Conservation (phyloP, 2,797 vertebrate species). For the Channa striata region DNA sequence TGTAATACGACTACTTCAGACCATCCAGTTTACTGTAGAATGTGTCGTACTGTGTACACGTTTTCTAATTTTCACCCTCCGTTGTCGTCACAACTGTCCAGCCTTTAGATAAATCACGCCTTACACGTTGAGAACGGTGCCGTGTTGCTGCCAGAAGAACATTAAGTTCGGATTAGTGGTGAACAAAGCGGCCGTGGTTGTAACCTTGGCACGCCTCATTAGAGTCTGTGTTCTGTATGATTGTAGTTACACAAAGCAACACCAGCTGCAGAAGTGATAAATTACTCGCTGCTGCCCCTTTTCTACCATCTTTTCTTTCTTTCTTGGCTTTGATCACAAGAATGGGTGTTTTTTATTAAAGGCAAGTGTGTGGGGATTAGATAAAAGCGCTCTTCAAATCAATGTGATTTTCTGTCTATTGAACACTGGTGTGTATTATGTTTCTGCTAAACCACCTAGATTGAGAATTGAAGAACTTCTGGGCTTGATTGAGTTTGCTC, state of each 20-base stretch:
- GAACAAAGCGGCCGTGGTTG: conserved; percentile 21
- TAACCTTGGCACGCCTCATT: conserved; percentile 36
- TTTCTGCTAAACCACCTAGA: not conserved
- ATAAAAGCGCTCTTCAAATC: conserved; percentile 10
- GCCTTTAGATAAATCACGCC: conserved; percentile 21
- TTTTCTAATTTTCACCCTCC: conserved; percentile 14
- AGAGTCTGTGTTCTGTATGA: not conserved
- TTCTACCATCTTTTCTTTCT: not conserved
- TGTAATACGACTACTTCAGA: not conserved
- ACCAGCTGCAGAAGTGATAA: conserved; percentile 18
- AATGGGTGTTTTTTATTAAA: conserved; percentile 25
- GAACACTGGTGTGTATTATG: conserved; percentile 1
- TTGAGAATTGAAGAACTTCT: conserved; percentile 1
- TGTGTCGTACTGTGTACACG: not conserved
- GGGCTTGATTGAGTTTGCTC: conserved; percentile 58
- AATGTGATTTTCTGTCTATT: conserved; percentile 27
- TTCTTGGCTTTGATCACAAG: not conserved
- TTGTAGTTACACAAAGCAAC: conserved; percentile 4
- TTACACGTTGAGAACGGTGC: conserved; percentile 3
- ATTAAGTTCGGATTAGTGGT: not conserved
- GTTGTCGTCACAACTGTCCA: not conserved
- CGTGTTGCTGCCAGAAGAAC: not conserved
- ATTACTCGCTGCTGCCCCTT: not conserved
- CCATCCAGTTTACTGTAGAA: not conserved
- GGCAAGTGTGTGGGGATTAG: conserved; percentile 15